Base-by-base conservation (phyloP, 1,140 invertebrate species). In the Eupeodes corollae region DNA sequence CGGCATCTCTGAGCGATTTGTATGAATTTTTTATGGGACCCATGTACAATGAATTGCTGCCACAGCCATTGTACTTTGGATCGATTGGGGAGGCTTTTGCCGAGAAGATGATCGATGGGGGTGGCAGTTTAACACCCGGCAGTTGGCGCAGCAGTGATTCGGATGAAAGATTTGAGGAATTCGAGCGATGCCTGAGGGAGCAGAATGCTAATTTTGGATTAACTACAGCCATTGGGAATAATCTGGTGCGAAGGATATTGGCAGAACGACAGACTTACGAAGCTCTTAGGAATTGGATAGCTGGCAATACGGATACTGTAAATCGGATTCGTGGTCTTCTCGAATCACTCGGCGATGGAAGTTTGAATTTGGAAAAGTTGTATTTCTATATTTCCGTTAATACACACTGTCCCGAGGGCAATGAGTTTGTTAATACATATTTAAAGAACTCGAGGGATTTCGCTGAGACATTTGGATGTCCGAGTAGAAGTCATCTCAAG, bases 81-180 rank as follows among this genome's bases (percentile, higher is more conserved):
- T 49, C 65, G 18, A 33, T 65, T 6, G 57, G 52, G 1, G 55
- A 65, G 41, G 47, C 46, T 30, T 65, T 66, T 14, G 57, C 58
- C 3, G 51, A 58, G 14, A 50, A 48, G 1, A 49, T 66, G 13
- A 44, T 66, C 5, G 57, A 61, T 13, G 54, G 57, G 9, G 63
- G 63, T 10, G 63, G 63, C 41, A 63, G 49, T 15, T 54, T 54
- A 13, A 59, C 58, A 3, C 49, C 60, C 1, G 63, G 63, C 12
- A 58, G 62, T 11, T 66, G 63, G 63, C 60, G 62, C n/a, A 63
- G 63, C 37, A 52, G 42, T 18, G 63, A 66, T 42, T 63, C 62
- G 5, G 59, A 66, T 11, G 42, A 50, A 3, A 44, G 50, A 9
- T 66, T 65, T 40, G 43, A 34, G 10, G 38, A 19, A 15, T 55